Evolutionary conservation across 2,888 invertebrate species (phyloP).

Genomic region (Scaptomyza reducta): DNA sequence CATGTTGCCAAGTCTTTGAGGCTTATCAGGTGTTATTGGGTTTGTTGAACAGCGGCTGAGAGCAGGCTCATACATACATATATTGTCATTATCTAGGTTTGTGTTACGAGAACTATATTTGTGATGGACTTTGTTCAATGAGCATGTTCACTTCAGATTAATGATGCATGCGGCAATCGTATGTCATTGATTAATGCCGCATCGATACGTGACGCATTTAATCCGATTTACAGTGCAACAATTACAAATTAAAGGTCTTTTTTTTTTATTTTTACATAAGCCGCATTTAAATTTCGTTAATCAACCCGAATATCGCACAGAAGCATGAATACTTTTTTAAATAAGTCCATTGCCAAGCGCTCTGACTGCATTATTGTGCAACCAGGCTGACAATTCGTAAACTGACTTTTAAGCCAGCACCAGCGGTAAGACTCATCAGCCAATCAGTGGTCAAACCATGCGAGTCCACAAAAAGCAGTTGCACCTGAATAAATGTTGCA

Average conservation of each 20-base stretch:
- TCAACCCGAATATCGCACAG: conserved; percentile 19
- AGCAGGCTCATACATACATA: conserved; percentile 4
- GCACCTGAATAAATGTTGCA: not conserved
- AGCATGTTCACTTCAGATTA: conserved; percentile 54
- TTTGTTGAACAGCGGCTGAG: conserved; percentile 46
- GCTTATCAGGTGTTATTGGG: conserved; percentile 59
- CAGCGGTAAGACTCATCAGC: not conserved
- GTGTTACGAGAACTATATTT: conserved; percentile 28
- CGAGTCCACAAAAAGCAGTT: not conserved
- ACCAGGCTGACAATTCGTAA: conserved; percentile 27
- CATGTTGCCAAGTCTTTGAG: conserved; percentile 53
- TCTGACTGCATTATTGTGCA: conserved; percentile 30
- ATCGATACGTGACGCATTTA: conserved; percentile 21
- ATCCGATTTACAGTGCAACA: conserved; percentile 22
- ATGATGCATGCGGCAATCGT: conserved; percentile 47
- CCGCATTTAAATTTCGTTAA: too few species aligned
- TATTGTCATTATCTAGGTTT: conserved; percentile 33
- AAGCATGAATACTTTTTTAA: conserved; percentile 27
- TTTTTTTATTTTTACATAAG: too few species aligned
- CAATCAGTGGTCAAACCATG: conserved; percentile 22
- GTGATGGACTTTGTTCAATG: not conserved
- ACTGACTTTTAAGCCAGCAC: conserved; percentile 28
- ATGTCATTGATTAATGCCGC: conserved; percentile 36
- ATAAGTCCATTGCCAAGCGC: conserved; percentile 10
- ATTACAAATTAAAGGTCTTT: conserved; percentile 14